These are phyloP conservation scores for Ranitomeya imitator DNA, from an alignment of 2,113 vertebrate genomes.

Conservation along the genomic window DNA sequence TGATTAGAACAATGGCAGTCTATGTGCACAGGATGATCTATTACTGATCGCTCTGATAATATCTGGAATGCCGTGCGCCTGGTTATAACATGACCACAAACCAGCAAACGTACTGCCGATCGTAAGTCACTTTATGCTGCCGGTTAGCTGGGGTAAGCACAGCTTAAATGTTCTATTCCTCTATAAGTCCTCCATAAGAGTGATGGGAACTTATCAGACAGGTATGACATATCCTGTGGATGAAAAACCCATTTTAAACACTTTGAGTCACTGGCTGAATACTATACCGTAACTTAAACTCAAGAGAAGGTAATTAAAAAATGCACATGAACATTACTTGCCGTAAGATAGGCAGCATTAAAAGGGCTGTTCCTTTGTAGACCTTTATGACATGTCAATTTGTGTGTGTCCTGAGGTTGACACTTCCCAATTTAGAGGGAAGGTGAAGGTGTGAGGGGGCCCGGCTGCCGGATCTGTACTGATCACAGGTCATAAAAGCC, in stretches of 20 bases:
- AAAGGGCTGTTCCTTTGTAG: not conserved
- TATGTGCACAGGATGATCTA: too few species aligned
- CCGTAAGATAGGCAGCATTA: not conserved
- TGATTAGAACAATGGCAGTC: too few species aligned
- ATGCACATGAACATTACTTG: too few species aligned
- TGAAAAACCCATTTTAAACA: not conserved
- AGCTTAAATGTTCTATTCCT: not conserved
- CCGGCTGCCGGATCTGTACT: not conserved
- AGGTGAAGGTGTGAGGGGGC: not conserved
- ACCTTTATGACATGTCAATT: not conserved
- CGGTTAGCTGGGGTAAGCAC: not conserved
- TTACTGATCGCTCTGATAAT: too few species aligned
- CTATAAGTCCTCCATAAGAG: not conserved
- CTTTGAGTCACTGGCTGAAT: not conserved
- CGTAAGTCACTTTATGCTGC: too few species aligned
- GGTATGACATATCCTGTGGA: not conserved
- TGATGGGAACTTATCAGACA: not conserved
- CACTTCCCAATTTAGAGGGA: not conserved
- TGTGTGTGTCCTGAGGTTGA: not conserved
- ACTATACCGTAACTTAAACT: too few species aligned
- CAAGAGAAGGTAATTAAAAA: too few species aligned
- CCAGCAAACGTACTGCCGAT: too few species aligned
- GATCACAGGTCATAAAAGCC: not conserved
- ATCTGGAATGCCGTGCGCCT: too few species aligned
- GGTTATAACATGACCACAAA: too few species aligned